Conservation (phyloP, 2,888 invertebrate species). For the Drosophila testacea region DNA sequence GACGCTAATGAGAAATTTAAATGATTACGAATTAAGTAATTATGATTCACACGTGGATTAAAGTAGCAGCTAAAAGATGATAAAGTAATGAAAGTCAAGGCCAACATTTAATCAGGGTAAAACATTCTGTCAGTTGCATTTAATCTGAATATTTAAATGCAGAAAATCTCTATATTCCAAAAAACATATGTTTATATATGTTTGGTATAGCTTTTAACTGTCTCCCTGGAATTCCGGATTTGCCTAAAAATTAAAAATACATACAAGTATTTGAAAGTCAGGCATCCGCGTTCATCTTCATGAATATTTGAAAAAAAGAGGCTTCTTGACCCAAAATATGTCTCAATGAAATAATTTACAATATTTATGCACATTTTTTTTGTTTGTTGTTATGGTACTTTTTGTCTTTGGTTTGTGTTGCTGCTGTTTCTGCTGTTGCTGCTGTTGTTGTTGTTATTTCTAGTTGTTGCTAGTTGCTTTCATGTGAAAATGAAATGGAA, state of each 20-base stretch:
- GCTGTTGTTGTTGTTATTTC: background rate
- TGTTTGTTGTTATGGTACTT: background rate
- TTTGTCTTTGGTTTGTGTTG: background rate
- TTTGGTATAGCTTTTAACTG: background rate
- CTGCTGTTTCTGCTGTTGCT: background rate
- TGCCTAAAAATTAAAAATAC: background rate
- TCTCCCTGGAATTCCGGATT: background rate
- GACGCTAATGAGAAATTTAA: no score
- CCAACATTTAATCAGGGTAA: background rate
- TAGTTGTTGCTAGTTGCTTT: constrained; percentile 22
- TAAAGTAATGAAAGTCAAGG: background rate
- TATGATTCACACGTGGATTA: no score
- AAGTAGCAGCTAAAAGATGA: no score
- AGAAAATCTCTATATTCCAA: background rate
- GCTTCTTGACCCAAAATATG: constrained; percentile 11
- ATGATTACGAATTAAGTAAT: no score
- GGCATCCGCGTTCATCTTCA: background rate
- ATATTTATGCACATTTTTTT: constrained; percentile 19
- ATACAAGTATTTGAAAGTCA: background rate
- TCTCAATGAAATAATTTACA: constrained; percentile 9
- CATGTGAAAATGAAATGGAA: constrained; percentile 66
- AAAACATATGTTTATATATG: no score
- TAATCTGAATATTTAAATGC: background rate
- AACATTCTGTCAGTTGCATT: no score
- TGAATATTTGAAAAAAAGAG: background rate